Evolutionary conservation across 2,888 invertebrate genomes (phyloP).

Genomic region (Stegana nigrithorax): DNA sequence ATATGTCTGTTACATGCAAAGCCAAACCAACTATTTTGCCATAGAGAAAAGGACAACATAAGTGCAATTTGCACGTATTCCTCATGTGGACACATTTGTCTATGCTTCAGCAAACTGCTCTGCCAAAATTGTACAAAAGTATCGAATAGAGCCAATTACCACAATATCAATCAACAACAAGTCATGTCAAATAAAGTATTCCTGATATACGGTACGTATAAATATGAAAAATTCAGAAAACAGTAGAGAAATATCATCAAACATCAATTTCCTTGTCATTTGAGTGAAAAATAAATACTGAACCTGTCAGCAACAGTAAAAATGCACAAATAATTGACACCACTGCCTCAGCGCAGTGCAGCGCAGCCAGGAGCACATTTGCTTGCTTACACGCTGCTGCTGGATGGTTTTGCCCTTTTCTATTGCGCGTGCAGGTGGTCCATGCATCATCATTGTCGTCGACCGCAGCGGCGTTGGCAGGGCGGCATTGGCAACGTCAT

Average conservation of each 20-base stretch:
- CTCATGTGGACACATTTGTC: no score
- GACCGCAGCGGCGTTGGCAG: no score
- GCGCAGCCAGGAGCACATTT: no score
- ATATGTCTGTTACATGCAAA: no score
- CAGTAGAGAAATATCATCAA: constrained; percentile 23
- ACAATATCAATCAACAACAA: constrained; percentile 1
- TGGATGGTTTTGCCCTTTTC: no score
- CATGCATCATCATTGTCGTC: constrained; percentile 22
- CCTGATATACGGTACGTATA: background rate
- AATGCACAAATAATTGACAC: constrained; percentile 24
- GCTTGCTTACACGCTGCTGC: no score
- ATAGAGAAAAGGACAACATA: no score
- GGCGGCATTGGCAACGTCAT: no score
- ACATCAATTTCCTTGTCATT: constrained; percentile 23
- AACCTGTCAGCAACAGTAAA: constrained; percentile 22
- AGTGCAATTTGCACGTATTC: no score
- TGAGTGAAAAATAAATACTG: constrained; percentile 20
- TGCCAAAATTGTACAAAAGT: no score
- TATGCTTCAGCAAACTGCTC: background rate
- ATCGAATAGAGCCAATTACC: background rate
- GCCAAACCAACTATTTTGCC: no score
- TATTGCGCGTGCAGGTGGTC: constrained; percentile 21
- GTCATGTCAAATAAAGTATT: background rate
- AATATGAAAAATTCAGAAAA: background rate
- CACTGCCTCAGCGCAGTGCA: background rate